These are phyloP conservation scores for Kryptolebias ocellatus DNA, from an alignment of 2,797 vertebrate species.

Conservation along the genomic window DNA sequence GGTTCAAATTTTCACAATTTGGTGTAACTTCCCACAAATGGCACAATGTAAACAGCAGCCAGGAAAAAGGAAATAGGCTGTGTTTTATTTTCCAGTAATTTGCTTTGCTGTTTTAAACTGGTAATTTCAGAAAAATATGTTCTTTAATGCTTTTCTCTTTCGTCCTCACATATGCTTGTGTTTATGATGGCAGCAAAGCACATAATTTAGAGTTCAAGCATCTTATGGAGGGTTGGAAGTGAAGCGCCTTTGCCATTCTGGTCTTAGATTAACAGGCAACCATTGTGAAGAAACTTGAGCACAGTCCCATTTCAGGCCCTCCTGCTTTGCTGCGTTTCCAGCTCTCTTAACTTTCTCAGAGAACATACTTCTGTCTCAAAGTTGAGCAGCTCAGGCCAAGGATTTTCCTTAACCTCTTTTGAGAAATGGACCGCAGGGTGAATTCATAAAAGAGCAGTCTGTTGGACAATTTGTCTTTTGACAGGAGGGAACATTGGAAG, in stretches of 20 bases:
- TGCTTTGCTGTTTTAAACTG: slow-evolving; percentile 43
- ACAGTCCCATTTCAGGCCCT: slow-evolving; percentile 21
- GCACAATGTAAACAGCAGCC: slow-evolving; percentile 63
- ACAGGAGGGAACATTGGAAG: slow-evolving; percentile 88
- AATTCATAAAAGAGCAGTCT: slow-evolving; percentile 85
- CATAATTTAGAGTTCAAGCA: slow-evolving; percentile 38
- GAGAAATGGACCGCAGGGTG: slow-evolving; percentile 87
- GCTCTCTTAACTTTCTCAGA: slow-evolving; percentile 70
- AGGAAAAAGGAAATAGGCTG: slow-evolving; percentile 48
- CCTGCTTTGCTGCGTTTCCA: slow-evolving; percentile 40
- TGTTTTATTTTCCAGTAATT: slow-evolving; percentile 58
- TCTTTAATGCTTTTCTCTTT: slow-evolving; percentile 29
- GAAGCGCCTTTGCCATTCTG: slow-evolving; percentile 30
- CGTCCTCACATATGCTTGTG: slow-evolving; percentile 24
- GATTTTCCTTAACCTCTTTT: slow-evolving; percentile 87
- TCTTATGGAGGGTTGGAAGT: slow-evolving; percentile 22
- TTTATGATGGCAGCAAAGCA: slow-evolving; percentile 45
- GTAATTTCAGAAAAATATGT: slow-evolving; percentile 48
- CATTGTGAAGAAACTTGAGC: slow-evolving; percentile 38
- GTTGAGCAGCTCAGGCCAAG: slow-evolving; percentile 84
- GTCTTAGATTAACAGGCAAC: slow-evolving; percentile 28
- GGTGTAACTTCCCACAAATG: slow-evolving; percentile 40
- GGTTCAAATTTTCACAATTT: slow-evolving; percentile 51
- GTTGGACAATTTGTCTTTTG: slow-evolving; percentile 95
- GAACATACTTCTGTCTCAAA: slow-evolving; percentile 78